A percentile compares a stretch with the other conserved stretches of the same genome.
Evolutionary conservation across 1,140 invertebrate genomes (phyloP).

Genomic region (Maniola jurtina): DNA sequence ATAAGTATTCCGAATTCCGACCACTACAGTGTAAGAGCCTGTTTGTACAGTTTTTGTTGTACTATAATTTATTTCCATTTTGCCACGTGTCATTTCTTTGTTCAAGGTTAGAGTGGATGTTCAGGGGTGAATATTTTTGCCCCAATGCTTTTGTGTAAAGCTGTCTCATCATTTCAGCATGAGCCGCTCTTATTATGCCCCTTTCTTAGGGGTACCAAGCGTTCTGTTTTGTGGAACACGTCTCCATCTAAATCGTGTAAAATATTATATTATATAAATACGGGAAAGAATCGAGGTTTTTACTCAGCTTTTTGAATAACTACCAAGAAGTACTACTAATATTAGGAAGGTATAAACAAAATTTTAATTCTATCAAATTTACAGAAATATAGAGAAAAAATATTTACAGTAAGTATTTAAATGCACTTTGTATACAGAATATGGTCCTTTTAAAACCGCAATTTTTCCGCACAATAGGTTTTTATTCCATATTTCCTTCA

Average conservation of each 20-base stretch:
- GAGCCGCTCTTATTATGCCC: background rate
- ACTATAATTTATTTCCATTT: conserved; percentile 5
- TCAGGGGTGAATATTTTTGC: conserved; percentile 17
- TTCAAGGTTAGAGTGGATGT: conserved; percentile 20
- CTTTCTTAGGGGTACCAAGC: background rate
- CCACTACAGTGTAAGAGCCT: background rate
- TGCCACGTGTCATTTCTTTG: conserved; percentile 14
- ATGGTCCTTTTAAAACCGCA: no score
- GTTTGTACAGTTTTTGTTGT: background rate
- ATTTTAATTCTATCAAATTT: no score
- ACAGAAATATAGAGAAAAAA: no score
- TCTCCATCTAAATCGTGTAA: background rate
- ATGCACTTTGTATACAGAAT: no score
- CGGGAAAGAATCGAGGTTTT: no score
- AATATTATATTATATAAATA: no score
- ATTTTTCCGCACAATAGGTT: no score
- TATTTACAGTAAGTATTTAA: no score
- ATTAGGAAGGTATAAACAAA: no score
- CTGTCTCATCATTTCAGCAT: background rate
- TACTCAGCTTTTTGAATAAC: no score
- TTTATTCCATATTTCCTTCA: background rate
- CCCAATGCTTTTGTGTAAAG: conserved; percentile 10
- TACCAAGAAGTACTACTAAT: no score
- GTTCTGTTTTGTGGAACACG: background rate
- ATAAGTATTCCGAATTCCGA: background rate